Evolutionary conservation across 2,113 vertebrate species (phyloP).

Genomic region (Suricata suricatta): DNA sequence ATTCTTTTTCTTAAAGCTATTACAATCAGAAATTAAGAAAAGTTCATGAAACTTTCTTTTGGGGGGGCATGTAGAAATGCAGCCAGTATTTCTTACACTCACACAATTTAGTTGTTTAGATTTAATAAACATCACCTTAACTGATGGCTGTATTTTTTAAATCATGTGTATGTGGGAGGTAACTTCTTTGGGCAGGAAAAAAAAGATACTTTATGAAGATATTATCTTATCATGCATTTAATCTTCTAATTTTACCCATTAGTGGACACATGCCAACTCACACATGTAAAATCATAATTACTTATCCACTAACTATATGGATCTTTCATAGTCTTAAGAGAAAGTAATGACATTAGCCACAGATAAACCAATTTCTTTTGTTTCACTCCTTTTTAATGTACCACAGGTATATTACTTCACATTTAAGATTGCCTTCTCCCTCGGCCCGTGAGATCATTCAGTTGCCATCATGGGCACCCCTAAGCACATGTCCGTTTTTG

Average conservation of each 20-base stretch:
- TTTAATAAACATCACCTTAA: conserved; percentile 25
- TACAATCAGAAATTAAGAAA: conserved; percentile 47
- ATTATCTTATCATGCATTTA: not conserved
- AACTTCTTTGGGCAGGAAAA: not conserved
- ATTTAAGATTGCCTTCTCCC: not conserved
- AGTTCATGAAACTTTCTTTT: not conserved
- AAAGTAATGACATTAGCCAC: not conserved
- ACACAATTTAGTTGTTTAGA: conserved; percentile 28
- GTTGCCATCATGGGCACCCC: not conserved
- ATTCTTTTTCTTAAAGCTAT: conserved; percentile 56
- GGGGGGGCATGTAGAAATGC: not conserved
- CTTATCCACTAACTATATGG: not conserved
- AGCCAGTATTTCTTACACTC: not conserved
- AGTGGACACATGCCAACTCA: not conserved
- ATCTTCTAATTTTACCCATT: conserved; percentile 37
- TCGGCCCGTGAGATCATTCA: not conserved
- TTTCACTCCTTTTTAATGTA: not conserved
- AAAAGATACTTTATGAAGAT: not conserved
- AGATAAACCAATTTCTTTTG: not conserved
- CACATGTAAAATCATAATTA: not conserved
- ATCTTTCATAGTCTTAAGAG: not conserved
- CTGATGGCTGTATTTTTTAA: not conserved
- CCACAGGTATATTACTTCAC: not conserved
- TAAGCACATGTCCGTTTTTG: not conserved
- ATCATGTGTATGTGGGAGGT: not conserved